These are phyloP conservation scores for Callipepla squamata DNA, from an alignment of 2,113 vertebrate genomes.

Conservation along the genomic window DNA sequence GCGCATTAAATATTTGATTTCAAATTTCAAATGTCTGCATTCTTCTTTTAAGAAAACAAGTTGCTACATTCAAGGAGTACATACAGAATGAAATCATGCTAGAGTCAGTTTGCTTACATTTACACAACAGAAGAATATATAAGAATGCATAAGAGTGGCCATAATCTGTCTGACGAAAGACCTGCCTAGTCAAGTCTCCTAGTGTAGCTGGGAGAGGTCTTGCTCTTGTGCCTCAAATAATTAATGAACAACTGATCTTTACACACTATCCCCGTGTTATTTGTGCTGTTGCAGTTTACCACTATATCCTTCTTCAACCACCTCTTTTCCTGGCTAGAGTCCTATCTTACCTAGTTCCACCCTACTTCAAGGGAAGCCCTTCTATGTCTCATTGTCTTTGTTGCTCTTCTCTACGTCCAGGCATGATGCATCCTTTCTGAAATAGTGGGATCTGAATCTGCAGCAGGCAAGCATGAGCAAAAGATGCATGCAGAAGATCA, in stretches of 20 bases:
- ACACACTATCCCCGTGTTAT: not conserved
- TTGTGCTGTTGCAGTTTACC: not conserved
- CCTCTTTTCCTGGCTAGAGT: not conserved
- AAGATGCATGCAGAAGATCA: not conserved
- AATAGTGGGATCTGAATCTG: not conserved
- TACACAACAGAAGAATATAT: not conserved
- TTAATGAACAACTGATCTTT: not conserved
- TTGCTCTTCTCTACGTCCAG: not conserved
- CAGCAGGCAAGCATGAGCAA: not conserved
- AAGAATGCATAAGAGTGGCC: not conserved
- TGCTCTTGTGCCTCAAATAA: not conserved
- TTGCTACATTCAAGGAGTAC: not conserved
- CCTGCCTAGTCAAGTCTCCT: not conserved
- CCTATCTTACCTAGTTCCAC: not conserved
- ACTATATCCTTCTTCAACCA: not conserved
- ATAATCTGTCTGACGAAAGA: not conserved
- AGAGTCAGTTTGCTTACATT: not conserved
- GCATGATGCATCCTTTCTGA: not conserved
- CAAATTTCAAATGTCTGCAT: not conserved
- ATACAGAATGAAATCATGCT: not conserved
- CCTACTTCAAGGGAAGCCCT: not conserved
- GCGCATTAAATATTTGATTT: slow-evolving; percentile 23
- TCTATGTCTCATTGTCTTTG: not conserved
- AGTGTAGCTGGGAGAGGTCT: not conserved
- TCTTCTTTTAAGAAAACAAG: slow-evolving; percentile 1